These are phyloP conservation scores for Netelia melanura DNA, from an alignment of 2,888 invertebrate species.

Conservation along the genomic window DNA sequence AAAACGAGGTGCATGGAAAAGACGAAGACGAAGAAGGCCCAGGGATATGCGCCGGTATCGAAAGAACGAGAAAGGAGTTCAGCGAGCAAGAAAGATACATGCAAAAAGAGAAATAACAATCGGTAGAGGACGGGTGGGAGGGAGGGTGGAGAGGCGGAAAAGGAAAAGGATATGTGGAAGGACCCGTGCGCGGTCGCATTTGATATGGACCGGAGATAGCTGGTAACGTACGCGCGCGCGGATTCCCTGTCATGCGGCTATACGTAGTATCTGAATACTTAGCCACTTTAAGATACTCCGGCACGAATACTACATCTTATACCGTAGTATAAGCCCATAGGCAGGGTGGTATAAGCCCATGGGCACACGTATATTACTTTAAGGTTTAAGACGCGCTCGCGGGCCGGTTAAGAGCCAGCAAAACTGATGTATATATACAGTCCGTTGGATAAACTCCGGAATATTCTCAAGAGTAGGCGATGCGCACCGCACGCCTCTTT, in stretches of 20 bases:
- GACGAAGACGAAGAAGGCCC: conserved; percentile 31
- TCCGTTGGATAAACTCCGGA: conserved; percentile 44
- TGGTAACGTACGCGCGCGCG: conserved; percentile 82
- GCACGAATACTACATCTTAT: conserved; percentile 54
- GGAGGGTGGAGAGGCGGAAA: conserved; percentile 62
- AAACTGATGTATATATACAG: conserved; percentile 46
- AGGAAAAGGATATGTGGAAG: conserved; percentile 69
- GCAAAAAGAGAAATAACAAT: conserved; percentile 61
- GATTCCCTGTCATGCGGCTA: conserved; percentile 80
- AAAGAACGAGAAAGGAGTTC: conserved; percentile 38
- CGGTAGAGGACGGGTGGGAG: conserved; percentile 61
- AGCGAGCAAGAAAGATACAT: conserved; percentile 33
- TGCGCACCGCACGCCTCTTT: conserved; percentile 44
- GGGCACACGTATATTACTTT: conserved; percentile 39
- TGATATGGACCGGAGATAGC: conserved; percentile 84
- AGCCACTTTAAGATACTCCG: conserved; percentile 61
- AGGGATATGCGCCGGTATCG: conserved; percentile 48
- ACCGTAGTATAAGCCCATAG: conserved; percentile 26
- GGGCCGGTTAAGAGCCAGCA: conserved; percentile 43
- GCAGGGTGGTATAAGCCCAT: conserved; percentile 29
- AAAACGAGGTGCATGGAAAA: conserved; percentile 14
- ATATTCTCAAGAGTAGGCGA: conserved; percentile 20
- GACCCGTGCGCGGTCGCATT: conserved; percentile 81
- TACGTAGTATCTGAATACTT: conserved; percentile 69
- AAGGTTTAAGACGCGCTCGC: conserved; percentile 48